Conservation (phyloP, 2,888 invertebrate species). For the Tinea semifulvella region DNA sequence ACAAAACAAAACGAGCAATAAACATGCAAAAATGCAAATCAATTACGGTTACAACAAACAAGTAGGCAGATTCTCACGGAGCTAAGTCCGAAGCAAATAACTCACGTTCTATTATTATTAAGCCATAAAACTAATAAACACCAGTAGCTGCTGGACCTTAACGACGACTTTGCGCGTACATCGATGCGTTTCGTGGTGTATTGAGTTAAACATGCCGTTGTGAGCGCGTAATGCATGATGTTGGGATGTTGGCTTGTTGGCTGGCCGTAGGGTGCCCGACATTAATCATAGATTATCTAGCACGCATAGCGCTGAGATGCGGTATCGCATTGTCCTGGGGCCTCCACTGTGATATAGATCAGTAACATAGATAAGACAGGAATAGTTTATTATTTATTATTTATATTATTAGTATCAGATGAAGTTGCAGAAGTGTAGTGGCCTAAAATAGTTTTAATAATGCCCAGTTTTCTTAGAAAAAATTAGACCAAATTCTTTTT, state of each 20-base stretch:
- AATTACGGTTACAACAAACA: background rate
- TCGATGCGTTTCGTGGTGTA: no score
- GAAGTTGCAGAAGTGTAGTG: background rate
- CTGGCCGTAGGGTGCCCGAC: slow-evolving; percentile 27
- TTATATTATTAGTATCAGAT: background rate
- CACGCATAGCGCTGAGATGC: slow-evolving; percentile 26
- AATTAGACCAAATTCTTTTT: no score
- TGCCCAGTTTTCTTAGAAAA: background rate
- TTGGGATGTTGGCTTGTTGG: no score
- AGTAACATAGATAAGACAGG: background rate
- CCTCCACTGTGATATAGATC: slow-evolving; percentile 24
- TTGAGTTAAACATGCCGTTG: no score
- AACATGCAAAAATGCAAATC: background rate
- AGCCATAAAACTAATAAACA: slow-evolving; percentile 13
- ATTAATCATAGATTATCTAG: slow-evolving; percentile 52
- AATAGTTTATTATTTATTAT: background rate
- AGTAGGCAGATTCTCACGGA: slow-evolving; percentile 4
- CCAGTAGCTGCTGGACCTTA: slow-evolving; percentile 9
- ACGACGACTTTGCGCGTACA: background rate
- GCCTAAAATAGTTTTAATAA: background rate
- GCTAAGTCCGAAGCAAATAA: slow-evolving; percentile 8
- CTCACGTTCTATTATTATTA: slow-evolving; percentile 10
- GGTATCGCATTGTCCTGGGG: slow-evolving; percentile 37
- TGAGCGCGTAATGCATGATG: no score
- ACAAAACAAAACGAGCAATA: background rate